These are phyloP conservation scores for Glaucomys volans DNA, from an alignment of 2,113 vertebrate genomes.

Conservation along the genomic window DNA sequence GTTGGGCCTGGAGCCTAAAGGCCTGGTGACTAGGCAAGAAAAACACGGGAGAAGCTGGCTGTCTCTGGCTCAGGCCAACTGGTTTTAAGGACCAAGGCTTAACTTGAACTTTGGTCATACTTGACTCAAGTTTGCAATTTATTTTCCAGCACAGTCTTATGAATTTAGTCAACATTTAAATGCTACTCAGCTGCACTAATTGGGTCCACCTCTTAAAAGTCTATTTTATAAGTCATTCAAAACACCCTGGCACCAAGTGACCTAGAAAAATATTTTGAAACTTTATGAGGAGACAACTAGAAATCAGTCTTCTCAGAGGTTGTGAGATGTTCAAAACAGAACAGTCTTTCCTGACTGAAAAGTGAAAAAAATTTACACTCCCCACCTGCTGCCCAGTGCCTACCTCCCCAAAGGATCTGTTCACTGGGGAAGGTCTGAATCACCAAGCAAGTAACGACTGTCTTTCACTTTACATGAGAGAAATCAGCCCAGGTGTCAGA, in stretches of 20 bases:
- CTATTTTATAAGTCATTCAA: slow-evolving; percentile 64
- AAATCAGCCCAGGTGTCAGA: background rate
- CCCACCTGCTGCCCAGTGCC: background rate
- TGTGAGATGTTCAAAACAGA: background rate
- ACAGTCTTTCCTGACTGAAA: background rate
- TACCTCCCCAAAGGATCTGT: background rate
- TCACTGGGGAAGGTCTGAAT: background rate
- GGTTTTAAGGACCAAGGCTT: slow-evolving; percentile 32
- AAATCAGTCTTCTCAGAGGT: slow-evolving; percentile 14
- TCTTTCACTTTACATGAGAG: background rate
- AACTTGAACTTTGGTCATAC: slow-evolving; percentile 48
- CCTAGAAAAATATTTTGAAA: slow-evolving; percentile 69
- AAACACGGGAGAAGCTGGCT: slow-evolving; percentile 28
- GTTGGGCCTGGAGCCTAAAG: background rate
- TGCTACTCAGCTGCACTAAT: slow-evolving; percentile 65
- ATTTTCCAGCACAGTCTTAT: slow-evolving; percentile 47
- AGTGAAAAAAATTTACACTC: background rate
- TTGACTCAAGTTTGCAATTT: slow-evolving; percentile 51
- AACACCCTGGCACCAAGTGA: slow-evolving; percentile 37
- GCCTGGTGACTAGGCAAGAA: slow-evolving; percentile 56
- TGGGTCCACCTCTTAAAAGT: slow-evolving; percentile 68
- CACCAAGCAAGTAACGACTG: background rate
- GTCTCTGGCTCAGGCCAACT: slow-evolving; percentile 27
- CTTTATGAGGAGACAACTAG: slow-evolving; percentile 30
- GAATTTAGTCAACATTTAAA: slow-evolving; percentile 58